Conservation (phyloP, 2,113 vertebrate species). For the Lasiurus borealis region DNA sequence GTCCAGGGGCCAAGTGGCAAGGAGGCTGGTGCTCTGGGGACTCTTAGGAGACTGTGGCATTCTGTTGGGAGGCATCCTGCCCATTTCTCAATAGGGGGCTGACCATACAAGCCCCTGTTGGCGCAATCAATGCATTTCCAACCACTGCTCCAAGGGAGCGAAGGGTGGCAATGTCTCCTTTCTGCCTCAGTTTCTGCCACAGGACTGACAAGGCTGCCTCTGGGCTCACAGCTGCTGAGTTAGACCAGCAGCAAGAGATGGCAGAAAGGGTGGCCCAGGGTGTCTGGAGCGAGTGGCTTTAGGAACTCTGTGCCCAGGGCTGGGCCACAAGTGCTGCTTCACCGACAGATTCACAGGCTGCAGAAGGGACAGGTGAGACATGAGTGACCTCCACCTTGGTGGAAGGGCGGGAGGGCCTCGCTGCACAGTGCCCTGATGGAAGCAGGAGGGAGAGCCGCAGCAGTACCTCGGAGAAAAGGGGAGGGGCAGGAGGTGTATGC, state of each 20-base stretch:
- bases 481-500: too few species aligned
- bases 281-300: background rate
- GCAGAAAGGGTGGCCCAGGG: background rate
- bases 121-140: constrained; percentile 41
- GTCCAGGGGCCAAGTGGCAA: background rate
- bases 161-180: background rate
- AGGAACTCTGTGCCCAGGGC: constrained; percentile 16
- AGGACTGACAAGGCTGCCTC: background rate
- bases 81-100: constrained; percentile 32
- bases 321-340: background rate
- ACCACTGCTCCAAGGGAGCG: background rate
- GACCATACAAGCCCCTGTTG: constrained; percentile 44
- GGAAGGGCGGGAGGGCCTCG: background rate
- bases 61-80: constrained; percentile 9
- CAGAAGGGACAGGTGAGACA: too few species aligned
- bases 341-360: background rate
- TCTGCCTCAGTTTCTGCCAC: constrained; percentile 23
- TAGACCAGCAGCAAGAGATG: background rate
- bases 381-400: background rate
- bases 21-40: background rate
- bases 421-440: background rate
- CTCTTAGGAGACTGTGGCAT: constrained; percentile 26
- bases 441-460: background rate
- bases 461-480: background rate
- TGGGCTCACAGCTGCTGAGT: background rate